Conservation (phyloP, 2,113 vertebrate species). For the Diadophis punctatus region DNA sequence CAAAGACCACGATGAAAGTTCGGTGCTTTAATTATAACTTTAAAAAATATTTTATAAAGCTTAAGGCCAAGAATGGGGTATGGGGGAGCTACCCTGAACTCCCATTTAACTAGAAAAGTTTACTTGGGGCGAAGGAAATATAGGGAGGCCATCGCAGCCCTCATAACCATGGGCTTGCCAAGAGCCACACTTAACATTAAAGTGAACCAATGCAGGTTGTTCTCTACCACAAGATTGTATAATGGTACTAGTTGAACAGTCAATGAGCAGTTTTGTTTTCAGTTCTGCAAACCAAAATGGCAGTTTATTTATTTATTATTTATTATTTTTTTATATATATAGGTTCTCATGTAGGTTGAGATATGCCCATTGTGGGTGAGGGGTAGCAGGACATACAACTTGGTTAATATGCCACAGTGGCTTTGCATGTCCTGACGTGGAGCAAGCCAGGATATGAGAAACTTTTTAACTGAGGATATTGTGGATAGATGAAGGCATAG, state of each 20-base stretch:
- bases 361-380: background rate
- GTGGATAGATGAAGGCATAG: background rate
- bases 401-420: background rate
- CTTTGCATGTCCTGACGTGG: background rate
- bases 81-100: background rate
- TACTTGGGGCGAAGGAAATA: background rate
- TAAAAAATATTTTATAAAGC: background rate
- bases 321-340: too few relatives aligned
- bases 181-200: background rate
- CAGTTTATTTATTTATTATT: too few relatives aligned
- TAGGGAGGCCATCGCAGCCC: background rate
- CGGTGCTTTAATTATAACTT: background rate
- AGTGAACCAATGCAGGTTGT: background rate
- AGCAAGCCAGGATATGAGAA: background rate
- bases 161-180: background rate
- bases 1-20: background rate
- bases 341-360: background rate
- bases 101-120: background rate
- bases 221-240: background rate
- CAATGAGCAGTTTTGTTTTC: background rate
- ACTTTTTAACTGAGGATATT: background rate
- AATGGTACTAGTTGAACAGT: background rate
- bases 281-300: background rate
- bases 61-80: background rate
- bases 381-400: background rate